Evolutionary conservation across 2,797 vertebrate genomes (phyloP).

Genomic region (Sebastes nivosus): DNA sequence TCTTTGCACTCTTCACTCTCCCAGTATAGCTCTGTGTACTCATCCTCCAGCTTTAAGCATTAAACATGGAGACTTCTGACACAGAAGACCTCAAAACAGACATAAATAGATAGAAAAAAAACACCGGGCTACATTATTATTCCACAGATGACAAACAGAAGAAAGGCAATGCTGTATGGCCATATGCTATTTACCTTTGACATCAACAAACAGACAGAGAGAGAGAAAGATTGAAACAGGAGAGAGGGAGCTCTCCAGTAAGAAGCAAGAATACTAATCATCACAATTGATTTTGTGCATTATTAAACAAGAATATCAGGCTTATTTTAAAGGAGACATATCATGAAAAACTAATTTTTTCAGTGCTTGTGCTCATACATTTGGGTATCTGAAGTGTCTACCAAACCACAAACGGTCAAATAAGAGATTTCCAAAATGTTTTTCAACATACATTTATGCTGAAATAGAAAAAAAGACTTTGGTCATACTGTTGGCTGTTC

Average conservation of each 20-base stretch:
- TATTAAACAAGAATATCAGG: constrained; percentile 50
- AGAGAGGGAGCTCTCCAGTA: not conserved
- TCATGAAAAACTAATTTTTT: not conserved
- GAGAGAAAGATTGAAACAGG: not conserved
- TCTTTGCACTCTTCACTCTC: constrained; percentile 51
- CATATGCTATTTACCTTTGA: not conserved
- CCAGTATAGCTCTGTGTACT: constrained; percentile 29
- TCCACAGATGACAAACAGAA: constrained; percentile 4
- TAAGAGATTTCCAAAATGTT: not conserved
- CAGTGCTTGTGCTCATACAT: not conserved
- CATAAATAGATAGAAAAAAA: constrained; percentile 10
- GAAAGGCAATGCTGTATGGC: not conserved
- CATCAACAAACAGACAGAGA: not conserved
- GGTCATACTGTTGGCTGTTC: not conserved
- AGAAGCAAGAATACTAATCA: constrained; percentile 39
- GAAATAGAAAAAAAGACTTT: not conserved
- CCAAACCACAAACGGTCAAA: not conserved
- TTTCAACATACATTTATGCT: not conserved
- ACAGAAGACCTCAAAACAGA: constrained; percentile 20
- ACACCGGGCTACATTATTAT: not conserved
- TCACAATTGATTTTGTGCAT: constrained; percentile 47
- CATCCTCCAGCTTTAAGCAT: constrained; percentile 28
- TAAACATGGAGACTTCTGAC: constrained; percentile 37
- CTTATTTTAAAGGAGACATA: not conserved
- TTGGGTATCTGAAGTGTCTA: not conserved